Conservation (phyloP, 1,140 invertebrate species). For the Bombus difficillimus region DNA sequence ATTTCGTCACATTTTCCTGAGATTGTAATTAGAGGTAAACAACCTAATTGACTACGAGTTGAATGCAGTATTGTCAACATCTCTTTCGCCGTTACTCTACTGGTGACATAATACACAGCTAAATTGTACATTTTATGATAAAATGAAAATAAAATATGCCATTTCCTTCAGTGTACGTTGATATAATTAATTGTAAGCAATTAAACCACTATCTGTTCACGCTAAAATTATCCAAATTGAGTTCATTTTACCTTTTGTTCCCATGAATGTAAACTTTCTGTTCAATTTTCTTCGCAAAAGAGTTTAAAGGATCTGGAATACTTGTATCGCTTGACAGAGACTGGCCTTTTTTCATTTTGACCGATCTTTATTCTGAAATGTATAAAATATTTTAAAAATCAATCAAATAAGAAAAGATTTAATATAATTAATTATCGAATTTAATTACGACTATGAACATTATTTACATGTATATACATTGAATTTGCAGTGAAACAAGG, state of each 20-base stretch:
- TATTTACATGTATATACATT: not conserved
- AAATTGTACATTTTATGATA: not conserved
- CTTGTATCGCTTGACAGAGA: not conserved
- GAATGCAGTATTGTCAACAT: constrained; percentile 34
- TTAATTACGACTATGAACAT: not conserved
- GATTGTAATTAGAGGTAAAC: not conserved
- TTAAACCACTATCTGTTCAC: not conserved
- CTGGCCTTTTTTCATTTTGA: constrained; percentile 16
- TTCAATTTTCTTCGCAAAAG: not conserved
- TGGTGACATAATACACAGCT: not conserved
- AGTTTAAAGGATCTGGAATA: constrained; percentile 13
- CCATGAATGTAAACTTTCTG: not conserved
- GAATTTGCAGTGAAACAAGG: not conserved
- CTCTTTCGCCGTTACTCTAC: constrained; percentile 39
- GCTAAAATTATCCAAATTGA: not conserved
- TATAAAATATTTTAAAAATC: not conserved
- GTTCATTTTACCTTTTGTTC: not conserved
- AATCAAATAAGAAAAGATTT: not conserved
- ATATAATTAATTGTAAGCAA: not conserved
- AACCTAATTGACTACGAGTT: not conserved
- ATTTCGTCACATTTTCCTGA: not conserved
- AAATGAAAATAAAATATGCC: not conserved
- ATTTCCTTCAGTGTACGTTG: no score
- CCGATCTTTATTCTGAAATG: constrained; percentile 14
- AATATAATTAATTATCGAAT: not conserved